These are phyloP conservation scores for Lepidurus couesii DNA, from an alignment of 1,140 invertebrate species.

Conservation along the genomic window DNA sequence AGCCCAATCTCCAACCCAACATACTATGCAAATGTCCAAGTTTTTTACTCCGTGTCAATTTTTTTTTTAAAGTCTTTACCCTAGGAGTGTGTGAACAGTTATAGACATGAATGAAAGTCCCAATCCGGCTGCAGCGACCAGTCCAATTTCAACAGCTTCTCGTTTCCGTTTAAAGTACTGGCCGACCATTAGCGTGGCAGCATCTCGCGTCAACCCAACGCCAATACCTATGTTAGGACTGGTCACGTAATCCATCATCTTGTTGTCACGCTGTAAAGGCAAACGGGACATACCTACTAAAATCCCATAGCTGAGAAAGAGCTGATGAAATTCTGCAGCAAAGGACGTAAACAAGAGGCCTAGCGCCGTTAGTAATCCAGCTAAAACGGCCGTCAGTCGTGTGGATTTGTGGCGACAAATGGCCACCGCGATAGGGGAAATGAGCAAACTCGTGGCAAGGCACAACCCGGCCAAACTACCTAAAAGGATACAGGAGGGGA, in stretches of 20 bases:
- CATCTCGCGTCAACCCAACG: slow-evolving; percentile 73
- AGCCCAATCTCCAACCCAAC: slow-evolving; percentile 78
- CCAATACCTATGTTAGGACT: slow-evolving; percentile 59
- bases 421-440: slow-evolving; percentile 76
- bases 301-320: slow-evolving; percentile 76
- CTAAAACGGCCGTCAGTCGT: slow-evolving; percentile 77
- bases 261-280: background rate
- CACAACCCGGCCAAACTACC: slow-evolving; percentile 77
- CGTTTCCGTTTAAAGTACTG: slow-evolving; percentile 80
- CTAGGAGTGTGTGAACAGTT: slow-evolving; percentile 69
- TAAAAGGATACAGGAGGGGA: slow-evolving; percentile 50
- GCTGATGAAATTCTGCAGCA: slow-evolving; percentile 79
- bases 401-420: slow-evolving; percentile 80
- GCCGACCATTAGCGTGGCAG: slow-evolving; percentile 81
- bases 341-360: slow-evolving; percentile 79
- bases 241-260: slow-evolving; percentile 15
- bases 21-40: slow-evolving; percentile 52
- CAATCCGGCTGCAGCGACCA: slow-evolving; percentile 74
- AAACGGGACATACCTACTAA: slow-evolving; percentile 52
- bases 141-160: slow-evolving; percentile 80
- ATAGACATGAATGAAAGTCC: slow-evolving; percentile 77
- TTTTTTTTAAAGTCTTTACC: slow-evolving; percentile 48
- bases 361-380: slow-evolving; percentile 73
- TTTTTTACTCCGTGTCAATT: background rate
- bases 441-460: slow-evolving; percentile 68